phyloP scores from a whole-genome alignment of 2,888 invertebrate genomes.

The Osmoderma eremita region DNA sequence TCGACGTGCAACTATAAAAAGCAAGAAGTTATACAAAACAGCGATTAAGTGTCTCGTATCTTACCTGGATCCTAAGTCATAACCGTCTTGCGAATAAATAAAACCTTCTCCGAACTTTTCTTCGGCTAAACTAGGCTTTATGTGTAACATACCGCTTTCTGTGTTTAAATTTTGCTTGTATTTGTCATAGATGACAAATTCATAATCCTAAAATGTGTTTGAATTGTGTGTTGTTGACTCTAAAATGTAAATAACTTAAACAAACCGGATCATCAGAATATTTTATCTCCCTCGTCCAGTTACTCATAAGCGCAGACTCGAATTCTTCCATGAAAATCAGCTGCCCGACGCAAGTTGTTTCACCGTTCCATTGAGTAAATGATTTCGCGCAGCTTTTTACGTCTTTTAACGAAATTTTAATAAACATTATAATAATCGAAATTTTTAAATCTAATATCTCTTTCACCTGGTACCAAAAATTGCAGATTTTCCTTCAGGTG shows the following conservation, averaged over 20 bases:
- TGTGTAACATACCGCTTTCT: constrained; percentile 67
- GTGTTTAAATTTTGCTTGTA: constrained; percentile 68
- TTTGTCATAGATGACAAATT: constrained; percentile 75
- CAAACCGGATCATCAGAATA: constrained; percentile 73
- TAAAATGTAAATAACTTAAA: constrained; percentile 42
- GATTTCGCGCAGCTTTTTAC: constrained; percentile 26
- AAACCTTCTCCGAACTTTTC: constrained; percentile 68
- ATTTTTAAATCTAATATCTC: not conserved
- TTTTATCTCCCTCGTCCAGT: constrained; percentile 59
- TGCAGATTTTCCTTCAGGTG: constrained; percentile 73
- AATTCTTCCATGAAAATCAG: constrained; percentile 74
- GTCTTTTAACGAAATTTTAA: not conserved
- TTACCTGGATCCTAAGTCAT: constrained; percentile 58
- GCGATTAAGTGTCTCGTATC: not conserved
- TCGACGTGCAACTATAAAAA: constrained; percentile 63
- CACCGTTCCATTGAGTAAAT: constrained; percentile 43
- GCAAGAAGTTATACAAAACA: not conserved
- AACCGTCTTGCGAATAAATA: constrained; percentile 56
- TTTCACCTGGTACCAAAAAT: constrained; percentile 68
- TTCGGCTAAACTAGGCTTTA: constrained; percentile 70
- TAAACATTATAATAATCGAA: not conserved
- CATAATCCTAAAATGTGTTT: constrained; percentile 69
- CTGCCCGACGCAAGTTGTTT: constrained; percentile 66
- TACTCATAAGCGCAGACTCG: constrained; percentile 64
- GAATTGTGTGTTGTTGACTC: too few relatives aligned